Evolutionary conservation across 2,888 invertebrate genomes (phyloP), one percentile per base, ranked within the genome.

Genomic region (Villa cingulata): DNA sequence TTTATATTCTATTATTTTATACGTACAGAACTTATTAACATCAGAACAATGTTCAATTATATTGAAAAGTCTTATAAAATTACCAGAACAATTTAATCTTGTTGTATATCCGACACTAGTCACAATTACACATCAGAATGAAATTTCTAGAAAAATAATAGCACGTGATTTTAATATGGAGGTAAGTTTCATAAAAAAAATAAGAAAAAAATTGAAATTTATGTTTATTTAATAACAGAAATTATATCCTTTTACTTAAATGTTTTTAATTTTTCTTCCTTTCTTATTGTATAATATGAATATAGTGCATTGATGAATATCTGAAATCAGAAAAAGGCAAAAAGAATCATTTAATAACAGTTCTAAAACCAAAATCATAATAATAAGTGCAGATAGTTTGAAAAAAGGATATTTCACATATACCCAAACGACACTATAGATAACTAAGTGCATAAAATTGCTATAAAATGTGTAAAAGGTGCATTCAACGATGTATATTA

Each of bases 61-160:
- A 47, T 61, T 70, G 47, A 70, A 68, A 59, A 62, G 58, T 55
- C 56, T 70, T 59, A 59, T 63, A 51, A 69, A 68, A 58, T 56
- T 70, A 54, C 63, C 69, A 50, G 58, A 60, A 46, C 58, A 64
- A 48, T 66, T 66, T 23, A 62, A 68, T 58, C 61, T 65, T 46
- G 65, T 69, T 43, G 62, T 68, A 39, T 69, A 68, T 61, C 70
- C 70, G 43, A 66, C 68, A 50, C 55, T 70, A 55, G 62, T 68
- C 47, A 65, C 65, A 19, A 60, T 68, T 51, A 67, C 62, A 55
- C 63, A 59, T 55, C 62, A 64, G 54, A 68, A 70, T 62, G 55
- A 61, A 6, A 55, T 61, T 32, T 68, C 68, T 37, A 62, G 65
- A 53, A 60, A 61, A 60, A 57, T 64, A 52, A 60, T 70, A 54